phyloP scores from a whole-genome alignment of 2,113 vertebrate genomes.

The Tyto alba region DNA sequence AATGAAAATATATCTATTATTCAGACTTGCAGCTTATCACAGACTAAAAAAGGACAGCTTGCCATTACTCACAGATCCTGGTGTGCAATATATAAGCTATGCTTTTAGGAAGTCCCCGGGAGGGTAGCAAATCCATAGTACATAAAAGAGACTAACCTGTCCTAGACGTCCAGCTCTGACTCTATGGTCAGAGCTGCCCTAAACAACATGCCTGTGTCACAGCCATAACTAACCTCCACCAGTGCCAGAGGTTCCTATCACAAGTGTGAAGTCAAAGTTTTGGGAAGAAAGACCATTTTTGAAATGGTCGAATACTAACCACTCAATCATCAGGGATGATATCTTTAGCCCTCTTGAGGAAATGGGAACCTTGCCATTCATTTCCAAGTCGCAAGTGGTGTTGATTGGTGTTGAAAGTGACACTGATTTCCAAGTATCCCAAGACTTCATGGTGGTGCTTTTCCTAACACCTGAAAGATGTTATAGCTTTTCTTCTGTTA shows the following conservation, averaged over 20 bases:
- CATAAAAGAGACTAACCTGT: neutral
- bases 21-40: neutral
- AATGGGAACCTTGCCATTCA: neutral
- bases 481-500: neutral
- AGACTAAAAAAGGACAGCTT: neutral
- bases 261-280: neutral
- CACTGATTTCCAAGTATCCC: neutral
- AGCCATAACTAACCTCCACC: neutral
- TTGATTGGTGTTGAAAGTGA: neutral
- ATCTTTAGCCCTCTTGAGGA: neutral
- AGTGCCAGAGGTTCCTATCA: neutral
- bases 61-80: neutral
- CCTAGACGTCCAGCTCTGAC: neutral
- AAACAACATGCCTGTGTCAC: neutral
- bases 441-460: neutral
- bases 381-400: neutral
- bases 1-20: neutral
- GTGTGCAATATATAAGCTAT: neutral
- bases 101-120: neutral
- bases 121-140: neutral
- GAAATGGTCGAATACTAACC: neutral
- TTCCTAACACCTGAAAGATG: neutral
- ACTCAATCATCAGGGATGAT: neutral
- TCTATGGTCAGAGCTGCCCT: neutral
- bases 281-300: neutral